phyloP scores from a whole-genome alignment of 2,113 vertebrate genomes.

The Rhagologus leucostigma region DNA sequence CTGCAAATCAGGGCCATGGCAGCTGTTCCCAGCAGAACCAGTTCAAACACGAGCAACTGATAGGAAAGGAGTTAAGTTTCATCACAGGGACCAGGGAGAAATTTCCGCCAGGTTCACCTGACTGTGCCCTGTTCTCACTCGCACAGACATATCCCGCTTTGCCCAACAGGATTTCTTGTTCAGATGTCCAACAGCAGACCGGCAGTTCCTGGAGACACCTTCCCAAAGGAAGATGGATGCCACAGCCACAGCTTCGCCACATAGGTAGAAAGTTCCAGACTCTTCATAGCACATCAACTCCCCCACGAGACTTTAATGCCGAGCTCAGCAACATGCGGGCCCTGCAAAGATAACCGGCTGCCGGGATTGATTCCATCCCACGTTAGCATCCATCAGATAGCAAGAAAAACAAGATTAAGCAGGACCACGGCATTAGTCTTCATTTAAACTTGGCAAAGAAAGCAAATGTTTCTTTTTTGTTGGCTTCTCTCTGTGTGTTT shows the following conservation, averaged over 20 bases:
- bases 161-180: not conserved
- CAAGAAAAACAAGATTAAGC: constrained; percentile 53
- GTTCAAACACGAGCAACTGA: not conserved
- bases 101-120: not conserved
- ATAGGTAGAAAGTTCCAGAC: not conserved
- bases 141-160: not conserved
- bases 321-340: not conserved
- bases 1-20: accelerated
- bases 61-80: not conserved
- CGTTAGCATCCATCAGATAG: constrained; percentile 11
- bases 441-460: constrained; percentile 46
- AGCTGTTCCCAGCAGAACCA: not conserved
- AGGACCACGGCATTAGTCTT: constrained; percentile 26
- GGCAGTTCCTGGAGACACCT: not conserved
- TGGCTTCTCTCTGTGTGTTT: constrained; percentile 26
- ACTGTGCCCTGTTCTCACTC: not conserved
- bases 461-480: not conserved
- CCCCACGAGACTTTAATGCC: not conserved
- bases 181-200: accelerated
- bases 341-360: constrained; percentile 9
- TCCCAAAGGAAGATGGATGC: not conserved
- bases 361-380: not conserved
- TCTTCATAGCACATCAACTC: not conserved
- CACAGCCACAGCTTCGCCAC: accelerated
- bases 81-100: not conserved